Evolutionary conservation across 2,113 vertebrate species (phyloP).

Genomic region (Zonotrichia leucophrys): DNA sequence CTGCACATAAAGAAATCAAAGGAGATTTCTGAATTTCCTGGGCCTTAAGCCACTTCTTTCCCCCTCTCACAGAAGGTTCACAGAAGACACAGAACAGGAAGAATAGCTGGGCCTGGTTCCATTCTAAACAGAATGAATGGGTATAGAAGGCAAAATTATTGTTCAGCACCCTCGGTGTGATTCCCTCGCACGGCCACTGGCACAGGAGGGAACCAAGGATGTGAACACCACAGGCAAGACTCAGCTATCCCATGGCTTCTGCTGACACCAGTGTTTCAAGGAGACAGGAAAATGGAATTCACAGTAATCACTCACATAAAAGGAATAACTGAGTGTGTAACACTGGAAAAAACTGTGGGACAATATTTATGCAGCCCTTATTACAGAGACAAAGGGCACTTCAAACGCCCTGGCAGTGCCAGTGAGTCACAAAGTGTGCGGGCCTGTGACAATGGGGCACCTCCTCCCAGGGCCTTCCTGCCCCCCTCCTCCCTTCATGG

Average conservation of each 20-base stretch:
- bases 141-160: not conserved
- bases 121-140: not conserved
- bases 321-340: slow-evolving; percentile 38
- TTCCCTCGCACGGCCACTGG: rapidly evolving
- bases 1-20: not conserved
- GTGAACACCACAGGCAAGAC: not conserved
- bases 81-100: not conserved
- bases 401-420: not conserved
- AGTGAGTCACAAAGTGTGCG: slow-evolving; percentile 9
- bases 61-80: not conserved
- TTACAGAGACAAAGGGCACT: slow-evolving; percentile 29
- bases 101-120: not conserved
- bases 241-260: not conserved
- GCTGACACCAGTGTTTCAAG: not conserved
- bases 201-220: not conserved
- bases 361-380: not conserved
- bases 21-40: not conserved
- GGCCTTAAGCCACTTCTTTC: not conserved
- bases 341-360: not conserved
- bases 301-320: not conserved
- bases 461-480: not conserved
- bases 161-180: not conserved
- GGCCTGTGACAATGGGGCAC: not conserved
- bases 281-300: slow-evolving; percentile 16
- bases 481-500: not conserved